Conservation (phyloP, 2,888 invertebrate genomes). For the Zele albiditarsus region DNA sequence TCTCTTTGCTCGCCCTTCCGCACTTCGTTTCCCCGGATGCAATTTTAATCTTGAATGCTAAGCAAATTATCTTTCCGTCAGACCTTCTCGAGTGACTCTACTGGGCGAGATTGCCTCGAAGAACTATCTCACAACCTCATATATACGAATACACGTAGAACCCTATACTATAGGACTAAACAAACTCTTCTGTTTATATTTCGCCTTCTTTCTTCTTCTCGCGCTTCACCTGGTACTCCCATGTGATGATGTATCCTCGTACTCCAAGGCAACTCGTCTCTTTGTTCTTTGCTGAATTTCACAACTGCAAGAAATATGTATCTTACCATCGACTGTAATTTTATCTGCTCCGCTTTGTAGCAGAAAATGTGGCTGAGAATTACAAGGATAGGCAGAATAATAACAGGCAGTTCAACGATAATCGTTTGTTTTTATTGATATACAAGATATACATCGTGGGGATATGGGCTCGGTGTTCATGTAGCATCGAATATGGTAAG, state of each 20-base stretch:
- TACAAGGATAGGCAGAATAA: not conserved
- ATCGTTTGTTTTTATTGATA: conserved; percentile 65
- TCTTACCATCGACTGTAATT: not conserved
- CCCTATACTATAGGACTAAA: conserved; percentile 59
- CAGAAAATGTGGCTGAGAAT: not conserved
- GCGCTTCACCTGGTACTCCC: conserved; percentile 15
- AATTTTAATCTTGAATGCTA: conserved; percentile 72
- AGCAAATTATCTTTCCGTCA: conserved; percentile 71
- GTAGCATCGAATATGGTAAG: conserved; percentile 52
- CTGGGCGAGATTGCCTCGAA: conserved; percentile 69
- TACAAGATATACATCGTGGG: conserved; percentile 69
- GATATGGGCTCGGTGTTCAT: conserved; percentile 56
- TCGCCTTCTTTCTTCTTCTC: conserved; percentile 23
- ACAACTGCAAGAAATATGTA: not conserved
- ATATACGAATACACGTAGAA: conserved; percentile 59
- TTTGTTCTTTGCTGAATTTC: not conserved
- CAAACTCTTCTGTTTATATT: conserved; percentile 55
- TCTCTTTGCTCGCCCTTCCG: conserved; percentile 44
- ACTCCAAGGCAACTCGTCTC: conserved; percentile 8
- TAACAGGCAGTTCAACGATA: conserved; percentile 57
- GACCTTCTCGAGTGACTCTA: conserved; percentile 69
- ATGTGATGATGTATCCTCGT: conserved; percentile 8
- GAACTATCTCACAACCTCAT: conserved; percentile 66
- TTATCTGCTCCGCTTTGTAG: not conserved
- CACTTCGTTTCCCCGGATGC: conserved; percentile 60